Conservation (phyloP, 2,797 vertebrate species). For the Eleutherodactylus coqui region DNA sequence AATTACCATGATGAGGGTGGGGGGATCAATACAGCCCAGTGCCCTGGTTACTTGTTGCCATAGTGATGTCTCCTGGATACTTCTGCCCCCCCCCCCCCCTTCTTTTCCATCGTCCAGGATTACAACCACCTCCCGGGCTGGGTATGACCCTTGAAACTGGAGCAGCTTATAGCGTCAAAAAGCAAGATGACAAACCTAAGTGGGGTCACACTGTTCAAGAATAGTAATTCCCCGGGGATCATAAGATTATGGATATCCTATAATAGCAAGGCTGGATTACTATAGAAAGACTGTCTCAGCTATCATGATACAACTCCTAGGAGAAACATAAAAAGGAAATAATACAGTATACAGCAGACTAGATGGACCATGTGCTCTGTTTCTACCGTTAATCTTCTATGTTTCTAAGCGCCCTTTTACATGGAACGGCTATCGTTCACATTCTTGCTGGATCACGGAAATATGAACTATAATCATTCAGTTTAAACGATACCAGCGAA, state of each 20-base stretch:
- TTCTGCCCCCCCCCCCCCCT: background rate
- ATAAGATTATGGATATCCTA: conserved; percentile 31
- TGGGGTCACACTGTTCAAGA: conserved; percentile 35
- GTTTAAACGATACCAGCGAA: no score
- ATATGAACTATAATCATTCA: no score
- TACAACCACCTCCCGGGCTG: conserved; percentile 47
- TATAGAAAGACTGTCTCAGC: background rate
- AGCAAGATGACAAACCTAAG: conserved; percentile 33
- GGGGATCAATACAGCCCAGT: conserved; percentile 56
- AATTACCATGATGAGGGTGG: conserved; percentile 58
- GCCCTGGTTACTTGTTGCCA: conserved; percentile 53
- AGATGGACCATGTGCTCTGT: no score
- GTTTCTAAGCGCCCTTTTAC: no score
- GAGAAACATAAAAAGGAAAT: background rate
- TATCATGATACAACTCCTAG: background rate
- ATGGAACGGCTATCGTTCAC: no score
- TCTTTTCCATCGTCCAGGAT: conserved; percentile 32
- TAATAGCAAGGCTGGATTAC: background rate
- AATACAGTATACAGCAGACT: no score
- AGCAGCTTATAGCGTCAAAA: conserved; percentile 29
- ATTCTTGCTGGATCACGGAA: no score
- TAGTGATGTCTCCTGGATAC: conserved; percentile 52
- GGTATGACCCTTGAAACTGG: conserved; percentile 61
- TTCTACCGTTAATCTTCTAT: no score
- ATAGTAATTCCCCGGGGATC: conserved; percentile 19